Evolutionary conservation across 92 coral and sea anemone genomes (phyloP), one percentile per base, ranked within the genome.

Genomic region (Bergia puertoricense): DNA sequence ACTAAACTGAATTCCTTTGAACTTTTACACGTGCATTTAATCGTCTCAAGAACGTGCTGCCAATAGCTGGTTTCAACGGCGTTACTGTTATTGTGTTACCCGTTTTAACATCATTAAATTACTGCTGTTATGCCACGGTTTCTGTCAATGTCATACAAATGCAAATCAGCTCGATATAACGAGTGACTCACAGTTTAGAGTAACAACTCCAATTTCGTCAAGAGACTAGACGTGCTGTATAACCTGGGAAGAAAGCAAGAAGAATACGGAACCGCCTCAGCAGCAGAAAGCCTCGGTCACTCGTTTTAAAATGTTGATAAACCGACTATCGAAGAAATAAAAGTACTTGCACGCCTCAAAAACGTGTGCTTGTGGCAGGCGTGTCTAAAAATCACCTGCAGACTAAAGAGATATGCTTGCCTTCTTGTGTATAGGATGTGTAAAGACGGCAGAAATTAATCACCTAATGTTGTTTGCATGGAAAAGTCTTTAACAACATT

Each of bases 1-100:
- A 11, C 42, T 7, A 38, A 44, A 84, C 79, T 84, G 44, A 84
- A 14, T 48, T 46, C 77, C 65, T 84, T 46, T 71, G 44, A 84
- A 36, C 67, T 23, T 18, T 2, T 23, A 16, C 87, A 84, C 87
- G 87, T 84, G 87, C 45, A 71, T 23, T 84, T 84, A 37, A 54
- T 43, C 65, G 67, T 11, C 41, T 83, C 4, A 36, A 71, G 6
- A 22, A 23, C 66, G 40, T 44, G 77, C 30, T 72, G 86, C 42
- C 46, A 83, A 0, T 23, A 45, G 22, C 77, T 44, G 77, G 87
- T 71, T 84, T 84, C 45, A 69, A 4, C 44, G 62, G 7, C 42
- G 30, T 84, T 48, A 78, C 23, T 78, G 20, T 15, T 79, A n/a
- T 8, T 48, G 20, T 79, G 65, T 50, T 22, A 54, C 59, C 59